Percentiles rank a stretch among this genome's conserved stretches.
These are phyloP conservation scores for Cryptocephalus moraei DNA, from an alignment of 2,888 invertebrate species.

Conservation along the genomic window DNA sequence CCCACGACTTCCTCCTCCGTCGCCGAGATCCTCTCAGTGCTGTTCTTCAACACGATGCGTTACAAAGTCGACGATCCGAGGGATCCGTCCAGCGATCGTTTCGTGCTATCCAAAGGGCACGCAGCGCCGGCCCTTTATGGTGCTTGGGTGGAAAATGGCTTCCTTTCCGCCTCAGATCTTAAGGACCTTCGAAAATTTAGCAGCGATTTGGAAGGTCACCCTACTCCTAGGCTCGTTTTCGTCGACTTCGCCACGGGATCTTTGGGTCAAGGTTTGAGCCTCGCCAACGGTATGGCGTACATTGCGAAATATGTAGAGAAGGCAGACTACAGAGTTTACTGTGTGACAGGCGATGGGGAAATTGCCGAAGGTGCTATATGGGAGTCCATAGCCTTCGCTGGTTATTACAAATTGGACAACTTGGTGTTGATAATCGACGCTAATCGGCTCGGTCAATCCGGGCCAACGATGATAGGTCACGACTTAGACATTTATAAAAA, in stretches of 20 bases:
- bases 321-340: constrained; percentile 84
- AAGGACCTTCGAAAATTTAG: constrained; percentile 80
- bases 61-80: constrained; percentile 80
- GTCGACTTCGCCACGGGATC: constrained; percentile 98
- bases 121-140: constrained; percentile 97
- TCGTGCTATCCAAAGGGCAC: constrained; percentile 96
- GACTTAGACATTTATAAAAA: constrained; percentile 74
- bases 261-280: constrained; percentile 90
- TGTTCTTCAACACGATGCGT: constrained; percentile 96
- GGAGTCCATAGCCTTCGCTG: constrained; percentile 93
- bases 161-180: constrained; percentile 73
- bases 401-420: constrained; percentile 91
- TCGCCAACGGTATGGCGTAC: constrained; percentile 96
- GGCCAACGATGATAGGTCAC: constrained; percentile 87
- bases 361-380: constrained; percentile 96
- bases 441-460: constrained; percentile 94
- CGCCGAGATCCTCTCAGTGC: constrained; percentile 95
- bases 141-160: constrained; percentile 94
- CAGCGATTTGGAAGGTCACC: constrained; percentile 96
- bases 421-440: constrained; percentile 93
- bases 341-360: constrained; percentile 95
- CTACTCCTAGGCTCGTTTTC: constrained; percentile 92
- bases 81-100: constrained; percentile 84
- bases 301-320: constrained; percentile 79
- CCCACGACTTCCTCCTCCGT: constrained; percentile 97